Conservation (phyloP, 2,888 invertebrate species). For the Candidula unifasciata region DNA sequence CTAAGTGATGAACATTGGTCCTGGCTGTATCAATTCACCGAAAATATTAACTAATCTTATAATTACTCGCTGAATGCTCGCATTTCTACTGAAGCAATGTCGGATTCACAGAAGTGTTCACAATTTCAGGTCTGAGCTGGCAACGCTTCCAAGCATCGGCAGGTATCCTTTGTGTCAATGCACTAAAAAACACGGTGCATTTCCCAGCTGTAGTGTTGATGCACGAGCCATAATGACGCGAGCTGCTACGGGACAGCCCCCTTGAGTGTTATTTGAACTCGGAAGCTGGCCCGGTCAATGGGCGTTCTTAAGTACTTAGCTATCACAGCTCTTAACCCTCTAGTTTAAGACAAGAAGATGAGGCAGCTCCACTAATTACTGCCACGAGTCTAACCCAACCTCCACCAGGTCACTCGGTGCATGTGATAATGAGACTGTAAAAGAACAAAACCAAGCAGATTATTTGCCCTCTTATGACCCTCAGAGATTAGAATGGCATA, state of each 20-base stretch:
- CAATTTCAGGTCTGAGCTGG: too few species aligned
- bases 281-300: slow-evolving; percentile 5
- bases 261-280: slow-evolving; percentile 14
- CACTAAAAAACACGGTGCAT: neutral
- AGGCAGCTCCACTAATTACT: neutral
- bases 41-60: too few species aligned
- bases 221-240: neutral
- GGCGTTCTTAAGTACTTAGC: neutral
- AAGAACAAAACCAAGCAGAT: neutral
- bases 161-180: neutral
- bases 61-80: too few species aligned
- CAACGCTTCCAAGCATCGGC: too few species aligned
- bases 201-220: neutral
- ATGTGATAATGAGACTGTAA: neutral
- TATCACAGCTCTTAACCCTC: neutral
- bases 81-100: too few species aligned
- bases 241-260: neutral
- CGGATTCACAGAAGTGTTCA: too few species aligned
- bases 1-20: too few species aligned
- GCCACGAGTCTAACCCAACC: neutral
- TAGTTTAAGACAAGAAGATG: neutral
- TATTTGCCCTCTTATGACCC: neutral
- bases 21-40: too few species aligned
- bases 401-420: neutral
- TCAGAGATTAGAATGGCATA: neutral